Percentiles rank a stretch among this genome's conserved stretches.
These are phyloP conservation scores for Rousettus madagascariensis DNA, from an alignment of 2,797 vertebrate genomes.

Conservation along the genomic window DNA sequence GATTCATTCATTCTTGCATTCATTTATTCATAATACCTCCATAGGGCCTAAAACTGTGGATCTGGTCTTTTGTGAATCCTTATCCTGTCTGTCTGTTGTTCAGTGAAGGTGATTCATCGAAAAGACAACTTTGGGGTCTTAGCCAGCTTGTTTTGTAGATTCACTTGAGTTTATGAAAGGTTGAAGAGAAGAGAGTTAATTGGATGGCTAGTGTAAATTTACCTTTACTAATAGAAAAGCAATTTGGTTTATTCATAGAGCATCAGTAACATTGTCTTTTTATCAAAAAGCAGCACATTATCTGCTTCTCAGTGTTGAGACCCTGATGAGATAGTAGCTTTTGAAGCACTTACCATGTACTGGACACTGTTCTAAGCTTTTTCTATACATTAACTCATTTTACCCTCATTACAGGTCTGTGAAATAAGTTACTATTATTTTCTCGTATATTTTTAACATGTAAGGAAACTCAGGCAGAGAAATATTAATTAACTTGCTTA, in stretches of 20 bases:
- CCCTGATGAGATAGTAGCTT: background rate
- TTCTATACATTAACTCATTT: background rate
- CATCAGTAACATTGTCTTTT: background rate
- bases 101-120: background rate
- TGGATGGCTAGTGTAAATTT: background rate
- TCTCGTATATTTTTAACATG: background rate
- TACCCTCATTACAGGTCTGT: background rate
- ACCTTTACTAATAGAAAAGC: background rate
- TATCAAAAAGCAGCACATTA: background rate
- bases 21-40: background rate
- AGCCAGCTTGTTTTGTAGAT: background rate
- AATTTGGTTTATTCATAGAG: background rate
- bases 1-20: background rate
- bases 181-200: background rate
- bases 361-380: background rate
- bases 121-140: background rate
- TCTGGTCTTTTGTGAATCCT: background rate
- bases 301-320: background rate
- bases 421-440: constrained; percentile 28
- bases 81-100: background rate
- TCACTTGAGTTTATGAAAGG: background rate
- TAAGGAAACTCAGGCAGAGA: background rate
- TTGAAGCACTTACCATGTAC: background rate
- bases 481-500: constrained; percentile 1
- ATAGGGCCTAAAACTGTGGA: background rate